Evolutionary conservation across 2,797 vertebrate species (phyloP).

Genomic region (Semaprochilodus insignis): DNA sequence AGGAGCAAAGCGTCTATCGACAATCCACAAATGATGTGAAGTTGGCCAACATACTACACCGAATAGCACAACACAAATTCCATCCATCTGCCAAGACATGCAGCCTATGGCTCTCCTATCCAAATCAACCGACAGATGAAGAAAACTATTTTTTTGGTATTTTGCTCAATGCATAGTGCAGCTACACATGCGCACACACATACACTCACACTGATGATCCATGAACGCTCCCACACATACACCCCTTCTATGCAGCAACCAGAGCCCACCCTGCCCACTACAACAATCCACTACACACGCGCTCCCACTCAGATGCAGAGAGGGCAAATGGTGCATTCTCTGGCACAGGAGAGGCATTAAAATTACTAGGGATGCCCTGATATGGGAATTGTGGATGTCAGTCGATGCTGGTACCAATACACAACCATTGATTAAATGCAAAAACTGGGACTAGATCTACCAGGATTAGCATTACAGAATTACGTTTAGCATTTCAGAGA

Average conservation of each 20-base stretch:
- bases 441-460: too few species aligned
- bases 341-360: not conserved
- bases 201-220: not conserved
- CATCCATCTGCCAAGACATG: too few species aligned
- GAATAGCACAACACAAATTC: not conserved
- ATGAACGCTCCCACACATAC: slow-evolving; percentile 35
- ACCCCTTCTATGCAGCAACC: slow-evolving; percentile 27
- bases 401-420: too few species aligned
- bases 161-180: not conserved
- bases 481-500: too few species aligned
- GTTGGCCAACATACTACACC: not conserved
- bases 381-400: too few species aligned
- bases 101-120: too few species aligned
- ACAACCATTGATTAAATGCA: too few species aligned
- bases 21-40: not conserved
- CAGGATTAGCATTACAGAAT: too few species aligned
- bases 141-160: not conserved
- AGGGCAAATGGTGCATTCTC: not conserved
- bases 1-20: not conserved
- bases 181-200: not conserved
- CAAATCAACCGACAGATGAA: too few species aligned
- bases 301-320: not conserved
- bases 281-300: slow-evolving; percentile 25
- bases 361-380: not conserved
- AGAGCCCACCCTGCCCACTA: slow-evolving; percentile 3